Evolutionary conservation across 2,888 invertebrate genomes (phyloP).

Genomic region (Drosophila fungiperda): DNA sequence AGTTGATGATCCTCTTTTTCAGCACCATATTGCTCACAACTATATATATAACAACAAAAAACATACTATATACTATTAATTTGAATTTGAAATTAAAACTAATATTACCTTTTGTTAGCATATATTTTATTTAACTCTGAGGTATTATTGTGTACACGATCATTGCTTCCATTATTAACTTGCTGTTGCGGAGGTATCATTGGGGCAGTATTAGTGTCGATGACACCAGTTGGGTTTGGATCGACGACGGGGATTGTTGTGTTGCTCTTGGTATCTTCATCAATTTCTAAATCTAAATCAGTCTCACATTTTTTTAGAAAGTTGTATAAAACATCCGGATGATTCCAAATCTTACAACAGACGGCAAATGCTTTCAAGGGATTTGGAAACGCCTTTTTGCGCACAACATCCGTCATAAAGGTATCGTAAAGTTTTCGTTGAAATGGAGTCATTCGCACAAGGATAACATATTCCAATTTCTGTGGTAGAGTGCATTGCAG

Average conservation of each 20-base stretch:
- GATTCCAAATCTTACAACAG: slow-evolving; percentile 99
- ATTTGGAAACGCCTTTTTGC: slow-evolving; percentile 94
- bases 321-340: slow-evolving; percentile 96
- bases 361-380: slow-evolving; percentile 99
- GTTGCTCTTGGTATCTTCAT: slow-evolving; percentile 86
- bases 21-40: slow-evolving; percentile 42
- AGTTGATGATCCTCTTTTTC: slow-evolving; percentile 66
- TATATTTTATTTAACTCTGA: slow-evolving; percentile 56
- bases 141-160: slow-evolving; percentile 16
- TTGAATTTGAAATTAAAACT: neutral
- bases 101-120: slow-evolving; percentile 55
- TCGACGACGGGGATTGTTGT: slow-evolving; percentile 59
- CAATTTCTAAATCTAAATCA: slow-evolving; percentile 92
- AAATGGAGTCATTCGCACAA: slow-evolving; percentile 95
- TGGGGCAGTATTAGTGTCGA: slow-evolving; percentile 16
- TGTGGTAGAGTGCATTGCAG: slow-evolving; percentile 96
- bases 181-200: slow-evolving; percentile 13
- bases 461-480: slow-evolving; percentile 97
- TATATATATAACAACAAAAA: neutral
- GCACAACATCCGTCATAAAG: slow-evolving; percentile 96
- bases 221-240: slow-evolving; percentile 21
- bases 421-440: slow-evolving; percentile 96
- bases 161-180: slow-evolving; percentile 32
- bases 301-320: slow-evolving; percentile 93
- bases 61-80: neutral